phyloP scores from a whole-genome alignment of 2,888 invertebrate genomes.

The Xiphydria camelus region DNA sequence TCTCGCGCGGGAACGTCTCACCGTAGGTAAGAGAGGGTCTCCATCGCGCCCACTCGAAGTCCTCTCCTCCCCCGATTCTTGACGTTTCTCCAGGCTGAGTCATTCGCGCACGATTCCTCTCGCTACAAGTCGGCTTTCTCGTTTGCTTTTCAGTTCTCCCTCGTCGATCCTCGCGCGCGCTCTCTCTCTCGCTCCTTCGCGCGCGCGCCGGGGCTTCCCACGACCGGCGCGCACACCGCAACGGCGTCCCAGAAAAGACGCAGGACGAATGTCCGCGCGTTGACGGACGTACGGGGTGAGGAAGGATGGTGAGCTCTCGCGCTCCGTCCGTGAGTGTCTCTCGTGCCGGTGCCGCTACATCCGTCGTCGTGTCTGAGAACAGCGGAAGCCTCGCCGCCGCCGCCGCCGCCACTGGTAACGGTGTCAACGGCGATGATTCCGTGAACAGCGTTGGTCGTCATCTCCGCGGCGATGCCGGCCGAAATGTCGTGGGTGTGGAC shows the following conservation, averaged over 20 bases:
- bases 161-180: neutral
- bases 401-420: neutral
- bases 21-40: too few species aligned
- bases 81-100: neutral
- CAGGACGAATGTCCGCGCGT: neutral
- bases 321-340: constrained; percentile 33
- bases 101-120: neutral
- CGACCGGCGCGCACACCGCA: neutral
- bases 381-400: neutral
- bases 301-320: constrained; percentile 53
- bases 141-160: neutral
- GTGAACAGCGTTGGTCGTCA: neutral
- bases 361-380: neutral
- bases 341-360: constrained; percentile 1
- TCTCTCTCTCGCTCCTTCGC: neutral
- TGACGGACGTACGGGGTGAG: constrained; percentile 6
- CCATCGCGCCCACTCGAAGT: neutral
- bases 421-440: neutral
- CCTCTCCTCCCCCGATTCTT: neutral
- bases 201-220: neutral
- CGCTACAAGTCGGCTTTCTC: neutral
- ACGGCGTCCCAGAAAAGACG: too few species aligned
- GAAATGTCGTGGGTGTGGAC: constrained; percentile 2
- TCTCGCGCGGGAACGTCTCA: too few species aligned
- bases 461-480: neutral